Evolutionary conservation across 2,888 invertebrate genomes (phyloP), one percentile per base, ranked within the genome.

Genomic region (Cinara cedri): DNA sequence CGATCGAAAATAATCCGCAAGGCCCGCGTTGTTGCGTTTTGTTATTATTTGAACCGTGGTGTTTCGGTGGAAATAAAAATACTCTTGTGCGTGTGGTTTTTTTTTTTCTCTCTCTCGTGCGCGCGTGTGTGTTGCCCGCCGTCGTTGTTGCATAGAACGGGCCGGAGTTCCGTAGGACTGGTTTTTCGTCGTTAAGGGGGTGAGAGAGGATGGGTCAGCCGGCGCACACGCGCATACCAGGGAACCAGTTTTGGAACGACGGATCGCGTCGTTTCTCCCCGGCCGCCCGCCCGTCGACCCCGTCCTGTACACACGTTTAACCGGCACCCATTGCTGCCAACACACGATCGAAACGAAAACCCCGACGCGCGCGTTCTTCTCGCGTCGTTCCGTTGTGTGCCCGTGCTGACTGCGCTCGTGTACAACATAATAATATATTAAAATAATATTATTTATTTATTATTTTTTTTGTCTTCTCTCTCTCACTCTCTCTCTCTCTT

Each of bases 201-300:
- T 65, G 76, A 78, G 63, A 74, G 63, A 75, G 81, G 78, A 68
- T 81, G 81, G 81, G 71, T 75, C 81, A 80, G 81, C 81, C 34
- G 49, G 68, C 46, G n/a, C 81, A 57, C 68, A 54, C n/a, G 46
- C 75, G 57, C 76, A 78, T 78, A 78, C 76, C 76, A 78, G 55
- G 76, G 76, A 78, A 78, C 76, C 76, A 78, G 76, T 78, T 78
- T 78, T 78, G 21, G 49, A 68, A 68, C 76, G 68, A 49, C 46
- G 26, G 46, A 66, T 68, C 78, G 57, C 74, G 21, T 44, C 44
- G 42, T 14, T 13, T n/a, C n/a, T 6, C 3, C 62, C 34, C 11
- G n/a, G n/a, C 13, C n/a, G 6, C 2, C 63, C 42, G 6, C 42
- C 42, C n/a, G 19, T 42, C 19, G 42, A 63, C 42, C 63, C n/a